These are phyloP conservation scores for Bos indicus DNA, from an alignment of 2,113 vertebrate species.

Conservation along the genomic window DNA sequence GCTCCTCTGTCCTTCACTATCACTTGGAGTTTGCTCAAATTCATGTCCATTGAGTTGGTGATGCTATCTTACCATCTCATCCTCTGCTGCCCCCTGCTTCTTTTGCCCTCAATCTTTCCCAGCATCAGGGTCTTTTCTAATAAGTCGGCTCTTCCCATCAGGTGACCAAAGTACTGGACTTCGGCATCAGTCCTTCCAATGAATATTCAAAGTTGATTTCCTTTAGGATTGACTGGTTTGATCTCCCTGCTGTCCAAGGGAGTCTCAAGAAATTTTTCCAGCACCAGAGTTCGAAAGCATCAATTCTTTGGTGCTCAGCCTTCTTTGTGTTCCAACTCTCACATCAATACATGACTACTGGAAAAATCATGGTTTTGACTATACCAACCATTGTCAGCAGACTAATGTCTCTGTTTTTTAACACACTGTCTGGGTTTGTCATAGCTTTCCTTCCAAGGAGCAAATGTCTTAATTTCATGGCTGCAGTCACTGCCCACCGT, in stretches of 20 bases:
- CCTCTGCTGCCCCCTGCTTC: background rate
- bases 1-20: background rate
- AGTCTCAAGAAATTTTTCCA: background rate
- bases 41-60: background rate
- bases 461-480: background rate
- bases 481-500: background rate
- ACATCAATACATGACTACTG: background rate
- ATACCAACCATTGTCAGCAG: background rate
- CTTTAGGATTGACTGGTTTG: background rate
- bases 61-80: background rate
- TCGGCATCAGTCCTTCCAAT: background rate
- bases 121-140: background rate
- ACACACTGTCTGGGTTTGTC: background rate
- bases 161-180: background rate
- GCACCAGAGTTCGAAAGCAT: background rate
- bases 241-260: background rate
- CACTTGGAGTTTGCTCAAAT: background rate
- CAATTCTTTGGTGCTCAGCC: background rate
- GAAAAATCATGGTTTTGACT: background rate
- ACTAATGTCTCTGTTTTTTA: background rate
- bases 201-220: background rate
- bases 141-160: background rate
- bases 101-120: background rate
- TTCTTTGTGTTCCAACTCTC: background rate
- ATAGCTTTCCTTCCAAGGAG: background rate